Base-by-base conservation (phyloP, 2,888 invertebrate species). In the Acanthococcus lagerstroemiae region DNA sequence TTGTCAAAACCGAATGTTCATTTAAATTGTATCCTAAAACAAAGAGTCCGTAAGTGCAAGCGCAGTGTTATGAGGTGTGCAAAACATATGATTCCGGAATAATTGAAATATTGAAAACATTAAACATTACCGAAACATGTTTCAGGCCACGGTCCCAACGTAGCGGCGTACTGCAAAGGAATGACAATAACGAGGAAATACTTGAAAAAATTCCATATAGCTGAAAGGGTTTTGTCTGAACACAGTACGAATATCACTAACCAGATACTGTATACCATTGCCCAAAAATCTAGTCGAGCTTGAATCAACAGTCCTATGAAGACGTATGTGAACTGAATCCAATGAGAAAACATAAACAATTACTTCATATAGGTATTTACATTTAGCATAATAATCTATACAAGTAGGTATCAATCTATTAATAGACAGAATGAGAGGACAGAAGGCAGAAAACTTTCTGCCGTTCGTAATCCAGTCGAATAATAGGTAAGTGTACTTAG, bases 61-160 rank as follows among this genome's bases (percentile, higher is more conserved):
- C n/a, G n/a, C n/a, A n/a, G n/a, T n/a, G n/a, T n/a, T n/a, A n/a
- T n/a, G n/a, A n/a, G n/a, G n/a, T n/a, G 7, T 37, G 37, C 37
- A 15, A 37, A 37, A 15, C 12, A 37, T 9, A 37, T 37, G 7
- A 7, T 37, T 7, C 12, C 7, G 12, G 37, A 7, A 37, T 37
- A 37, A 7, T 37, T 9, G 37, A 37, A 15, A 7, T 9, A 15
- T 45, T 45, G 46, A 45, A n/a, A 15, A 45, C 4, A 15, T 37
- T 19, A 6, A 15, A 54, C 19, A 74, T 78, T 76, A 90, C 90
- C 79, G 68, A 90, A 77, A 74, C 99, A 99, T 24, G 93, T 77
- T 72, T 86, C 85, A 0, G 93, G 89, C 27, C 96, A 89, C 68
- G 95, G 80, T 1, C 96, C 96, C 1, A 99, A 85, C 30, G 88